A percentile compares a stretch with the other conserved stretches of the same genome.
Conservation (phyloP, 2,888 invertebrate species). For the Neria commutata region DNA sequence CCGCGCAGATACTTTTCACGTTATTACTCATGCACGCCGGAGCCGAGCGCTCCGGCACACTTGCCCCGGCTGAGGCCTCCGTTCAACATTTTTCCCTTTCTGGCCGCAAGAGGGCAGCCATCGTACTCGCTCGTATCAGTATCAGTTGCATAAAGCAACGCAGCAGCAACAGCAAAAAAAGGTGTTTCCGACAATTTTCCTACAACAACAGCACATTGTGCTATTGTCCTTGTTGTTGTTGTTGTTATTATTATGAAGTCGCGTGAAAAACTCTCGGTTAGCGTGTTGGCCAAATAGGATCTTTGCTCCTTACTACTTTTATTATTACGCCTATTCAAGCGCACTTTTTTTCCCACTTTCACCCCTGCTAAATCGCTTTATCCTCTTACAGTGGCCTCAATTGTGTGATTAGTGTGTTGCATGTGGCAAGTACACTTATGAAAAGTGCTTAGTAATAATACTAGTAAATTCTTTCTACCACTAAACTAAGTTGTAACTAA, state of each 20-base stretch:
- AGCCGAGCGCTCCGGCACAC: too few relatives aligned
- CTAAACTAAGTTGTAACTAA: too few relatives aligned
- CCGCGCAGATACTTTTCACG: too few relatives aligned
- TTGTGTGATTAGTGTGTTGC: not conserved
- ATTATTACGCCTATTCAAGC: not conserved
- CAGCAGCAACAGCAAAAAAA: slow-evolving; percentile 29
- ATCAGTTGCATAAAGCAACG: not conserved
- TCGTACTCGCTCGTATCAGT: not conserved
- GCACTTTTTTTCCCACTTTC: too few relatives aligned
- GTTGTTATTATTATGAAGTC: slow-evolving; percentile 15
- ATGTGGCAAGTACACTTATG: too few relatives aligned
- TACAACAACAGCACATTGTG: slow-evolving; percentile 16
- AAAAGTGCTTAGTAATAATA: too few relatives aligned
- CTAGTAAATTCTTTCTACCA: too few relatives aligned
- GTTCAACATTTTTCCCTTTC: too few relatives aligned
- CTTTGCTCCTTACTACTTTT: not conserved
- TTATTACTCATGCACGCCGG: too few relatives aligned
- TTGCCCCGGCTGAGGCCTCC: too few relatives aligned
- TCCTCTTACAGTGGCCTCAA: not conserved
- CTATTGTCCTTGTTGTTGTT: slow-evolving; percentile 24
- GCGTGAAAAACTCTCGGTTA: not conserved
- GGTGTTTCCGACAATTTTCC: slow-evolving; percentile 41
- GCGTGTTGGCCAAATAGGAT: not conserved
- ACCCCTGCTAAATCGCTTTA: not conserved
- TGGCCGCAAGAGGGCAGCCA: too few relatives aligned